Percentiles rank a stretch among this genome's conserved stretches.
These are phyloP conservation scores for Cenopis cana DNA, from an alignment of 2,888 invertebrate species.

Conservation along the genomic window DNA sequence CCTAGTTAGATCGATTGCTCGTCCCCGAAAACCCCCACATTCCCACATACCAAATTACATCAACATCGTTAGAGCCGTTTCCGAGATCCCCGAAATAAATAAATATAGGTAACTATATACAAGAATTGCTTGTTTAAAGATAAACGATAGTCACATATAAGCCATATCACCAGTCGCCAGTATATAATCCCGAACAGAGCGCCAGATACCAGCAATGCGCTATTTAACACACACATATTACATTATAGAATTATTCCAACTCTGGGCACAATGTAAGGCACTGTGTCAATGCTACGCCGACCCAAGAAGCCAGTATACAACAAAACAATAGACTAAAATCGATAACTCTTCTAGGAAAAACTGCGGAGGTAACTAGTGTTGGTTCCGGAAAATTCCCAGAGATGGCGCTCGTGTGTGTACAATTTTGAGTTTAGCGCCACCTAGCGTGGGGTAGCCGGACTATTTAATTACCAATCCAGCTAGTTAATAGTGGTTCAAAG, in stretches of 20 bases:
- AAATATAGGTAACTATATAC: no score
- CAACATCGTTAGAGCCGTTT: no score
- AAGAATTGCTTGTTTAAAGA: no score
- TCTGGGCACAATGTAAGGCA: constrained; percentile 27
- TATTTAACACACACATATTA: constrained; percentile 18
- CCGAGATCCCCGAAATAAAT: no score
- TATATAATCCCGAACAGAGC: not conserved
- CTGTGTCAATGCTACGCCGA: constrained; percentile 28
- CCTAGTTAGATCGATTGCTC: no score
- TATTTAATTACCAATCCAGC: not conserved
- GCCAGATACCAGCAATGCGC: constrained; percentile 30
- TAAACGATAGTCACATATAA: not conserved
- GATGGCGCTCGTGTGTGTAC: constrained; percentile 2
- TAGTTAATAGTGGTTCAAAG: not conserved
- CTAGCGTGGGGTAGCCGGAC: not conserved
- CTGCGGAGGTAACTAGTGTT: not conserved
- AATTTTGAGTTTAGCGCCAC: constrained; percentile 11
- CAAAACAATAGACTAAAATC: constrained; percentile 37
- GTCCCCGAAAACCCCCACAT: no score
- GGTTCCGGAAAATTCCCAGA: constrained; percentile 28
- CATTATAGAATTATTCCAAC: constrained; percentile 27
- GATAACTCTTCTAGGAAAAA: constrained; percentile 34
- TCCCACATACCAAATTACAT: no score
- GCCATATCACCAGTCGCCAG: not conserved
- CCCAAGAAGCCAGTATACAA: constrained; percentile 16